Evolutionary conservation across 2,797 vertebrate genomes (phyloP).

Genomic region (Nyctibius grandis): DNA sequence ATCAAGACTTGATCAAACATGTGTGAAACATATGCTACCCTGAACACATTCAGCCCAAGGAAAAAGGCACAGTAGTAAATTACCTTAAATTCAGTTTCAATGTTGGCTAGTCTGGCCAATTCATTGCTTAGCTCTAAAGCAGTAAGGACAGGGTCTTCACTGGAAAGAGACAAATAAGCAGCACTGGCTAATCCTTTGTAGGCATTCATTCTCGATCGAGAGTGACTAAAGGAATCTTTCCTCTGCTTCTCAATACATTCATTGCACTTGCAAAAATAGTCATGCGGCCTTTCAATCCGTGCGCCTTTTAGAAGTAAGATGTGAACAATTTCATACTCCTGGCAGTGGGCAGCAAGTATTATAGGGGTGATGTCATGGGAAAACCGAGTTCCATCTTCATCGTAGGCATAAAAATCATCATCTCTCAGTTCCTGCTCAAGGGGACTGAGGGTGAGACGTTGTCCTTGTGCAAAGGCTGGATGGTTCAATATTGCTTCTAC

Average conservation of each 20-base stretch:
- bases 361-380: conserved; percentile 93
- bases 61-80: conserved; percentile 10
- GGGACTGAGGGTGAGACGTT: conserved; percentile 86
- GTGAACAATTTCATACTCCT: conserved; percentile 96
- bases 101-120: conserved; percentile 93
- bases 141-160: conserved; percentile 93
- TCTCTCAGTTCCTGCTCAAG: conserved; percentile 92
- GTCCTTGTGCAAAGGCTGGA: conserved; percentile 87
- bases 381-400: conserved; percentile 94
- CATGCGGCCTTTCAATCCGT: conserved; percentile 91
- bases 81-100: conserved; percentile 98
- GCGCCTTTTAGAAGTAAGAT: conserved; percentile 91
- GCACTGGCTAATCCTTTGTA: conserved; percentile 95
- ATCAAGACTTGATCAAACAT: neutral
- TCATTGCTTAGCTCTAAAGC: conserved; percentile 96
- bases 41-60: neutral
- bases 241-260: conserved; percentile 90
- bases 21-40: neutral
- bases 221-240: conserved; percentile 93
- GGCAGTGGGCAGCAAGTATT: conserved; percentile 93
- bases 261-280: conserved; percentile 94
- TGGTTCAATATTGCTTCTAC: conserved; percentile 94
- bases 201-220: conserved; percentile 94
- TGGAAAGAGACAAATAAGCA: conserved; percentile 92
- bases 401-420: conserved; percentile 94